phyloP scores from a whole-genome alignment of 2,113 vertebrate species.

The Mastomys coucha region DNA sequence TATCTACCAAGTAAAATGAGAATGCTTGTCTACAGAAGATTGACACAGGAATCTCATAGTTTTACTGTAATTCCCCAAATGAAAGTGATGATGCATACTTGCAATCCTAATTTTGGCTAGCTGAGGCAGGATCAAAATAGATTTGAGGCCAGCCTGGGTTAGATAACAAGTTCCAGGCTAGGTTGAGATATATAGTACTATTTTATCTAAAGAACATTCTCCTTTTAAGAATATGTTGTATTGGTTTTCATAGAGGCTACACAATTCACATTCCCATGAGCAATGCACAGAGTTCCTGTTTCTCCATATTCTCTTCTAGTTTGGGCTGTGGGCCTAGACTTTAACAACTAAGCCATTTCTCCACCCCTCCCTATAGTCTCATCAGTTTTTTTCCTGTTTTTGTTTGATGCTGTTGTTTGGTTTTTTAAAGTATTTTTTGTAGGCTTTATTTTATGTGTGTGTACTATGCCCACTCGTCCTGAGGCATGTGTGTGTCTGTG shows the following conservation, averaged over 20 bases:
- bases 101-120: background rate
- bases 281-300: background rate
- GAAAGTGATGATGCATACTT: background rate
- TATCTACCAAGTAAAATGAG: conserved; percentile 47
- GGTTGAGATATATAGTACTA: background rate
- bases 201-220: background rate
- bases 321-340: background rate
- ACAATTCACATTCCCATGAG: background rate
- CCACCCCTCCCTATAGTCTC: background rate
- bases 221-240: background rate
- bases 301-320: background rate
- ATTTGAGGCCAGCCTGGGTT: background rate
- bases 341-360: background rate
- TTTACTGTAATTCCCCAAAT: background rate
- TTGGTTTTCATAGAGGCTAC: background rate
- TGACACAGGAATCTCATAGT: background rate
- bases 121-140: background rate
- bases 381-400: background rate
- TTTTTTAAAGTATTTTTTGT: background rate
- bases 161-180: background rate
- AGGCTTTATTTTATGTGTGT: background rate
- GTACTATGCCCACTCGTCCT: too few relatives aligned
- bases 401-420: background rate
- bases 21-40: conserved; percentile 51
- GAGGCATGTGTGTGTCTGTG: background rate